Conservation (phyloP, 2,797 vertebrate genomes). For the Phalloptychus januarius region DNA sequence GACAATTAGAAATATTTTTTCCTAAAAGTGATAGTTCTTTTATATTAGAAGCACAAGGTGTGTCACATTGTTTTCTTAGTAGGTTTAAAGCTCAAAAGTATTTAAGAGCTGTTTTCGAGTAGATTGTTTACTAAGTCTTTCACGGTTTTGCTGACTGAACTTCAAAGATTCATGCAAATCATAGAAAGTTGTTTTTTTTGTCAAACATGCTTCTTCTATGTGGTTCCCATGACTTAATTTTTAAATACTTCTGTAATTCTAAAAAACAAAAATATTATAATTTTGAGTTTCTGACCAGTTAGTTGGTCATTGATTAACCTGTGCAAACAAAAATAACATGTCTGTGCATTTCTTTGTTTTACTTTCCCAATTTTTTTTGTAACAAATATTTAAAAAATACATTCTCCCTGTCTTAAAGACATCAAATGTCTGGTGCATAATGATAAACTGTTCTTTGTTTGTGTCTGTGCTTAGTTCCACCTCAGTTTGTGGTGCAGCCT, state of each 20-base stretch:
- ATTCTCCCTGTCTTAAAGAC: neutral
- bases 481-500: conserved; percentile 97
- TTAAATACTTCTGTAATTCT: neutral
- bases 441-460: conserved; percentile 8
- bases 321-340: neutral
- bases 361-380: neutral
- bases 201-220: neutral
- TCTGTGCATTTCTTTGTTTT: neutral
- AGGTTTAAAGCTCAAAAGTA: neutral
- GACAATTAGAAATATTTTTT: neutral
- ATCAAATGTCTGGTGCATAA: neutral
- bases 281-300: neutral
- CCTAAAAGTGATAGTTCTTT: neutral
- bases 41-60: neutral
- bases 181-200: neutral
- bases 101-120: neutral
- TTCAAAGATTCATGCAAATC: neutral
- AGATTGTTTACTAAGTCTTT: neutral
- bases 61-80: neutral
- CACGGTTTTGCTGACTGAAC: neutral
- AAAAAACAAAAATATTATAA: neutral
- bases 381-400: neutral
- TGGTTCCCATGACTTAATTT: neutral
- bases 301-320: neutral
- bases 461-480: conserved; percentile 86